A percentile compares a stretch with the other conserved stretches of the same genome.
Evolutionary conservation across 1,140 invertebrate species (phyloP).

Genomic region (Habropoda laboriosa): DNA sequence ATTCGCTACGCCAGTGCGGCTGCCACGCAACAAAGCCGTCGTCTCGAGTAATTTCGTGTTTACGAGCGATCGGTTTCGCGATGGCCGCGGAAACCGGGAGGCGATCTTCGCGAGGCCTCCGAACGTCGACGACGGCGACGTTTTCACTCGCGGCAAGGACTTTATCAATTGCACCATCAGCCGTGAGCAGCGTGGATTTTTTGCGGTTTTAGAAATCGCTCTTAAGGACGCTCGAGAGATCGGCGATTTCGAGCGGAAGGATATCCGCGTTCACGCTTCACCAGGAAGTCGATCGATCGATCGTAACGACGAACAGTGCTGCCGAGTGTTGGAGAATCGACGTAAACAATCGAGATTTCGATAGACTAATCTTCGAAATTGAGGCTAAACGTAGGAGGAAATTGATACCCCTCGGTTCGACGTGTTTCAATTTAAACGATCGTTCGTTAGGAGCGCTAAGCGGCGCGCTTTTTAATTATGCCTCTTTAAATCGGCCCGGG

Average conservation of each 20-base stretch:
- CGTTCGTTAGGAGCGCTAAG: not conserved
- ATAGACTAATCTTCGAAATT: not conserved
- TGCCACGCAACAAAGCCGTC: constrained; percentile 5
- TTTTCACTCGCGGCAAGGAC: constrained; percentile 74
- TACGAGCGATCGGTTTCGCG: constrained; percentile 1
- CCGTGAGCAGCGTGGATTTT: constrained; percentile 57
- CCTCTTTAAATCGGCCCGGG: not conserved
- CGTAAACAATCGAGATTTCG: not conserved
- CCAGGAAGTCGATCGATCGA: not conserved
- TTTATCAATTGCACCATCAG: constrained; percentile 65
- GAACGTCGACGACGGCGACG: constrained; percentile 38
- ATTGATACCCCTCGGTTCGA: not conserved
- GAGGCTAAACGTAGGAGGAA: not conserved
- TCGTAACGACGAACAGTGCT: too few species aligned
- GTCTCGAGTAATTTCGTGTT: constrained; percentile 5
- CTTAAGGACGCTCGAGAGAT: constrained; percentile 71
- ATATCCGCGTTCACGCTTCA: not conserved
- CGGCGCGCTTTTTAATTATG: constrained; percentile 28
- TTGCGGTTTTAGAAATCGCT: constrained; percentile 78
- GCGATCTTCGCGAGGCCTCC: constrained; percentile 15
- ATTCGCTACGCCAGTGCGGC: constrained; percentile 8
- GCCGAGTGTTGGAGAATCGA: too few species aligned
- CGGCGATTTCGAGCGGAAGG: constrained; percentile 20
- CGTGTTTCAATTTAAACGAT: not conserved
- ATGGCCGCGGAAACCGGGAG: not conserved